Evolutionary conservation across 2,888 invertebrate genomes (phyloP).

Genomic region (Maniola hyperantus): DNA sequence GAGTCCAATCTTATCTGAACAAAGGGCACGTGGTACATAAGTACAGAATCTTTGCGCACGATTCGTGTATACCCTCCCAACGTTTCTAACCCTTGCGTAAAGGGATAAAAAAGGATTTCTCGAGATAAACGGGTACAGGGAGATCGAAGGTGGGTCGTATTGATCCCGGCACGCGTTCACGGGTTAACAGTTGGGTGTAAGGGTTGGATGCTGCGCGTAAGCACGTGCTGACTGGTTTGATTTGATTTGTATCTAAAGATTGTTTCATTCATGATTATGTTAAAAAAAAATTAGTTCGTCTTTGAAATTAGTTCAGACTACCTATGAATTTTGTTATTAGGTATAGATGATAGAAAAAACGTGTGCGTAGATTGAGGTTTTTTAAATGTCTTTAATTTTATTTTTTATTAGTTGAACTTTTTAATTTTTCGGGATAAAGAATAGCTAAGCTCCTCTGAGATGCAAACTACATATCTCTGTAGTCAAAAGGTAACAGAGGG

Average conservation of each 20-base stretch:
- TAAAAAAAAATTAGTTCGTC: too few relatives aligned
- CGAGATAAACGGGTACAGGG: slow-evolving; percentile 63
- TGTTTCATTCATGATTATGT: neutral
- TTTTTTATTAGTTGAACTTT: too few relatives aligned
- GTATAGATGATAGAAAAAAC: too few relatives aligned
- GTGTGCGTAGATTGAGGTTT: too few relatives aligned
- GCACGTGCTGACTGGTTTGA: slow-evolving; percentile 53
- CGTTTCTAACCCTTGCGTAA: slow-evolving; percentile 60
- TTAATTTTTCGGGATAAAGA: too few relatives aligned
- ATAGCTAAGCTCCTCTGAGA: too few relatives aligned
- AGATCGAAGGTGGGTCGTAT: slow-evolving; percentile 63
- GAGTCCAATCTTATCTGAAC: slow-evolving; percentile 60
- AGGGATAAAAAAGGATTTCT: slow-evolving; percentile 70
- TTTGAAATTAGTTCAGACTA: too few relatives aligned
- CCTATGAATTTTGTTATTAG: too few relatives aligned
- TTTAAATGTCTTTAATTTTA: too few relatives aligned
- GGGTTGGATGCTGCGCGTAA: slow-evolving; percentile 66
- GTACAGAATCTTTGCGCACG: slow-evolving; percentile 78
- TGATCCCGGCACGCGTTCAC: slow-evolving; percentile 75
- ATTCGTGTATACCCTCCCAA: slow-evolving; percentile 54
- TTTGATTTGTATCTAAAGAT: slow-evolving; percentile 29
- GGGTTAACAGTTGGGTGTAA: slow-evolving; percentile 60
- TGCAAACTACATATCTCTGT: too few relatives aligned
- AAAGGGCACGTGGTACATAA: slow-evolving; percentile 73
- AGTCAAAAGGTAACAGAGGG: too few relatives aligned